Evolutionary conservation across 2,113 vertebrate genomes (phyloP).

Genomic region (Lophura nycthemera): DNA sequence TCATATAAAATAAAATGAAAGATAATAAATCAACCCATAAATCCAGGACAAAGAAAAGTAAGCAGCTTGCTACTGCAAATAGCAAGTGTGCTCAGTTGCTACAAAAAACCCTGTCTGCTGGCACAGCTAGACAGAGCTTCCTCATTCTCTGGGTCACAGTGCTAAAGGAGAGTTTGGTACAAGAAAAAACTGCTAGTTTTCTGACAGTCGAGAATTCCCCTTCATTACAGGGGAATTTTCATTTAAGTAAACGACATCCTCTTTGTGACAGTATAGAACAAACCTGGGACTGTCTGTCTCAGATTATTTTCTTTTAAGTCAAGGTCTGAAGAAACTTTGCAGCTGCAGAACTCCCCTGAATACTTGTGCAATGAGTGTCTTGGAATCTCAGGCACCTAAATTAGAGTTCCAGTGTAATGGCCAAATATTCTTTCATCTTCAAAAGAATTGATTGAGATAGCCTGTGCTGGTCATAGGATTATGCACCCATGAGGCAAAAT

Average conservation of each 20-base stretch:
- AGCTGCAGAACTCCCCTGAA: background rate
- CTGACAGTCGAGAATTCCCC: slow-evolving; percentile 22
- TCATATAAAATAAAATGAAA: background rate
- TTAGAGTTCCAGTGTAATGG: background rate
- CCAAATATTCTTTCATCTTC: background rate
- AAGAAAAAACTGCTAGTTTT: background rate
- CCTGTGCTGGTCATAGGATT: background rate
- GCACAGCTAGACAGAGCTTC: background rate
- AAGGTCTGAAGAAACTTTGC: background rate
- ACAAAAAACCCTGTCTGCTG: background rate
- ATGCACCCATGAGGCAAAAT: background rate
- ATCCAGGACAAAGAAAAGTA: background rate
- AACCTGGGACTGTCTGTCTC: background rate
- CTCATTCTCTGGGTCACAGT: background rate
- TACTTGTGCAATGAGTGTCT: background rate
- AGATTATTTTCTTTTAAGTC: background rate
- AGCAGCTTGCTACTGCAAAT: background rate
- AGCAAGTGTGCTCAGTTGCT: background rate
- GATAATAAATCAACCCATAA: background rate
- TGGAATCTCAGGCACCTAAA: background rate
- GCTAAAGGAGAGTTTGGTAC: background rate
- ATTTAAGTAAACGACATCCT: background rate
- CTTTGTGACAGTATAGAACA: background rate
- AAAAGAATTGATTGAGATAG: background rate
- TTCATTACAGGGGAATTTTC: slow-evolving; percentile 12